These are phyloP conservation scores for Glossophaga mutica DNA, from an alignment of 2,797 vertebrate species.

Conservation along the genomic window DNA sequence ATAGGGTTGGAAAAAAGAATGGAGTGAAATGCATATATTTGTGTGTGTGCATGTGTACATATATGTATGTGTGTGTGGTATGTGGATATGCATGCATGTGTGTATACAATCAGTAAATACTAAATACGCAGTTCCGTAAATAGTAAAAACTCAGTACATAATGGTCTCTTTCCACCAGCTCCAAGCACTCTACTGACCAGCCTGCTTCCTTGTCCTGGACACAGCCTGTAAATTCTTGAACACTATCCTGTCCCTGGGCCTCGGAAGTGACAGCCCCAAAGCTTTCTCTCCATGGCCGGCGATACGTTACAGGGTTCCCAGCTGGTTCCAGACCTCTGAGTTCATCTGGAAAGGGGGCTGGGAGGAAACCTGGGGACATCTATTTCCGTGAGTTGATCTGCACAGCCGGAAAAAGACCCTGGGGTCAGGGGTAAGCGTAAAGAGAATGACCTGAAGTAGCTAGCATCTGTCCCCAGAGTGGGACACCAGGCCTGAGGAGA, in stretches of 20 bases:
- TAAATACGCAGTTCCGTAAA: neutral
- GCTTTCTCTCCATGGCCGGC: neutral
- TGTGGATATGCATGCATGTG: rapidly evolving
- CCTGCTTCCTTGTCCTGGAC: neutral
- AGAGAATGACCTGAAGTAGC: neutral
- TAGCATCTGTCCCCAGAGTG: neutral
- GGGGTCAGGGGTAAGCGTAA: neutral
- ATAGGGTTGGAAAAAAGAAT: neutral
- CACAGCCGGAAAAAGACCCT: neutral
- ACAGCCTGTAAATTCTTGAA: neutral
- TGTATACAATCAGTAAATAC: neutral
- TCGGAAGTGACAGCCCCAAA: neutral
- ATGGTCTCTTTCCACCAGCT: neutral
- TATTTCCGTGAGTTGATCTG: neutral
- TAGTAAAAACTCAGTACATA: neutral
- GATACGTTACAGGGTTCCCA: neutral
- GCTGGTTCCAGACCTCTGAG: neutral
- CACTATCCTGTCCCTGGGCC: neutral
- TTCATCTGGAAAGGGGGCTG: neutral
- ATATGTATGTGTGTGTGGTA: neutral
- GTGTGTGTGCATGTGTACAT: neutral
- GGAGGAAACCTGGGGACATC: neutral
- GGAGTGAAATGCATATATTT: neutral
- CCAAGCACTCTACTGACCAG: neutral
- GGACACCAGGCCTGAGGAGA: neutral